Base-by-base conservation (phyloP, 2,113 vertebrate species). In the Oncorhynchus clarkii region DNA sequence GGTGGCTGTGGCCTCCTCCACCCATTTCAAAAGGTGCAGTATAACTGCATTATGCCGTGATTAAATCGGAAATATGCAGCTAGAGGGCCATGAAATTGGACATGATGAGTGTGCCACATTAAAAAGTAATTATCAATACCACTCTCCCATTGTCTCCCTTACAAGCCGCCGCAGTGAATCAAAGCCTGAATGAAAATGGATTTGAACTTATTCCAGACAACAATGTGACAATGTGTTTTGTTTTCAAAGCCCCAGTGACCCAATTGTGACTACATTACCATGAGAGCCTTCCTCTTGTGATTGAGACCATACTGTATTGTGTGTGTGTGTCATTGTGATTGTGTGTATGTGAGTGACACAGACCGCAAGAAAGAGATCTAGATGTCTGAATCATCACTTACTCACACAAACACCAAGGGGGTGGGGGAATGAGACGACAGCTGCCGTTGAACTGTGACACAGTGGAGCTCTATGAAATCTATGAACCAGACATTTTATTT, bases 61-160 rank as follows among this genome's bases (percentile, higher is more conserved):
- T 92, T 90, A 90, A 91, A 92, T 90, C 87, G 86, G 86, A 78
- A 85, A 92, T 90, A 88, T 89, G 84, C 86, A 85, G 88, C 89
- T 85, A 86, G 86, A 88, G 88, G 88, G 88, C 80, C 89, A 90
- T 92, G 91, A 91, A 93, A 92, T 93, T 91, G 90, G 88, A 91
- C 89, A 90, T 88, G 91, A 93, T 91, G 90, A 90, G 86, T 91
- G 87, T 84, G 87, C 88, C 86, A 89, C 91, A 93, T 94, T 93
- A 94, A 92, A 93, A 91, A 88, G 83, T 86, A 91, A 92, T 92
- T 88, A 92, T 89, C 91, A 90, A 89, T 90, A 88, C 81, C 83
- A 71, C 51, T 54, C 86, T 88, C 79, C 84, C 83, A 86, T 88
- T 89, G 89, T 89, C 87, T 91, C 84, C 84, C 86, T 84, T 84